Evolutionary conservation across 2,888 invertebrate genomes (phyloP).

Genomic region (Orchestes rusci): DNA sequence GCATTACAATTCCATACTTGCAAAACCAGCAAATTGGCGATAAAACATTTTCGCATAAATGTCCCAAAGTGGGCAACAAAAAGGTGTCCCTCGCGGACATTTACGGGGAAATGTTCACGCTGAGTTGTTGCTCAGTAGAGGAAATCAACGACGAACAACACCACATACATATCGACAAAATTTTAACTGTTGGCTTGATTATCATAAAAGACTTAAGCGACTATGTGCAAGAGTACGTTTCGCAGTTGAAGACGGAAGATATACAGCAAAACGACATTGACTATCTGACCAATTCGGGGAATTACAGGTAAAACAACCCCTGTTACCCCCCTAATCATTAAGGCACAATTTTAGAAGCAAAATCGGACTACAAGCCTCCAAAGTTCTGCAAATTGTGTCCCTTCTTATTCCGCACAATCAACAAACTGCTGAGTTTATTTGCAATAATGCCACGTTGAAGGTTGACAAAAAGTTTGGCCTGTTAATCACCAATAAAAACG

Average conservation of each 20-base stretch:
- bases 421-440: background rate
- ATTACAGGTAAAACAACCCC: no score
- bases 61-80: background rate
- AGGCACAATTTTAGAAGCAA: no score
- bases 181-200: background rate
- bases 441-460: background rate
- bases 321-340: no score
- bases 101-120: background rate
- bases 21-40: background rate
- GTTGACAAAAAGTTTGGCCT: background rate
- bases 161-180: background rate
- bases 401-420: background rate
- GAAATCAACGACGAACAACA: background rate
- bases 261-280: background rate
- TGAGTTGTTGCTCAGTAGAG: background rate
- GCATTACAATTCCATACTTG: background rate
- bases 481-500: background rate
- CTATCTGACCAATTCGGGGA: no score
- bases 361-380: no score
- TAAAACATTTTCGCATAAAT: background rate
- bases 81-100: background rate
- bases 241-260: background rate
- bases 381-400: background rate
- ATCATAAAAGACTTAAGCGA: background rate
- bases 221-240: background rate